Conservation (phyloP, 2,888 invertebrate genomes). For the Hoplodrina ambigua region DNA sequence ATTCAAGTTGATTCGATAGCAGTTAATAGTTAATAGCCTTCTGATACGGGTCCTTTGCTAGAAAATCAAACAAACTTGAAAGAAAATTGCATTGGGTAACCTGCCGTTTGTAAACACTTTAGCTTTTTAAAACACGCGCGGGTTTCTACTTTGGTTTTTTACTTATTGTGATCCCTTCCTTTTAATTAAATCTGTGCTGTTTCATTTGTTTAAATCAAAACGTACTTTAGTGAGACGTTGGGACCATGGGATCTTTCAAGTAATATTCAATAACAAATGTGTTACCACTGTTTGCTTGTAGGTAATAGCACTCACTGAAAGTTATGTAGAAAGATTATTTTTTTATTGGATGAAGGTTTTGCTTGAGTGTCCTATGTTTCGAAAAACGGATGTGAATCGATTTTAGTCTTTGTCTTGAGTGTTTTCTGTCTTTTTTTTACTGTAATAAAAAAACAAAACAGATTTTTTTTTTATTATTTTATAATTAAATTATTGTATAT, state of each 20-base stretch:
- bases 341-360: neutral
- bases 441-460: constrained; percentile 13
- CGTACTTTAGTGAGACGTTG: constrained; percentile 11
- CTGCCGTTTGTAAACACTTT: constrained; percentile 61
- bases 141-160: constrained; percentile 33
- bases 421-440: neutral
- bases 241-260: constrained; percentile 4
- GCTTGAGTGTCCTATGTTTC: neutral
- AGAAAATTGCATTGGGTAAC: constrained; percentile 64
- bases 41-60: constrained; percentile 78
- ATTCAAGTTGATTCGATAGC: constrained; percentile 81
- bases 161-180: constrained; percentile 34
- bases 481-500: neutral
- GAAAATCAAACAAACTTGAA: constrained; percentile 75
- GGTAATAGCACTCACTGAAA: neutral
- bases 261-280: neutral
- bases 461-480: constrained; percentile 28
- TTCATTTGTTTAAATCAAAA: constrained; percentile 46
- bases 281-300: neutral
- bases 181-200: constrained; percentile 49
- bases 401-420: no score
- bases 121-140: constrained; percentile 46
- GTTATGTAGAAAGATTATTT: neutral
- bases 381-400: neutral
- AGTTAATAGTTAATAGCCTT: constrained; percentile 84